Conservation (phyloP, 2,888 invertebrate species). For the Exocentrus adspersus region DNA sequence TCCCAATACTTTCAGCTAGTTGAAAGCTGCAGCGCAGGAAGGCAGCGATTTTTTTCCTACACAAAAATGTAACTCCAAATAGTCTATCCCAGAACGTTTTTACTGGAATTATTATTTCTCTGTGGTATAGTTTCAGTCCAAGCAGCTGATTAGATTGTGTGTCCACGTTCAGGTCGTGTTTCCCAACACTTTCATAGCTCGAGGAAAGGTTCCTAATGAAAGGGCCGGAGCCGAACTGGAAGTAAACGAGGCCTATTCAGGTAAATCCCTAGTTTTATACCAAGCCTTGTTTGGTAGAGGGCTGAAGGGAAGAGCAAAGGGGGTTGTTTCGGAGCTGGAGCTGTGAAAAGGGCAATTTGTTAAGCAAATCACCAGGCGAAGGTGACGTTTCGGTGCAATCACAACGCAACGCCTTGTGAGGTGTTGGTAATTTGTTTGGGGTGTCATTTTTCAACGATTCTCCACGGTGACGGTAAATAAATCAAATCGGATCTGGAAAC, state of each 20-base stretch:
- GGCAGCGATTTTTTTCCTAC: too few relatives aligned
- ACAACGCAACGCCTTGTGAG: neutral
- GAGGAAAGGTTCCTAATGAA: constrained; percentile 1
- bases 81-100: too few relatives aligned
- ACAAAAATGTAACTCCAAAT: too few relatives aligned
- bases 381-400: constrained; percentile 11
- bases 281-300: neutral
- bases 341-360: constrained; percentile 16
- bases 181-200: constrained; percentile 3
- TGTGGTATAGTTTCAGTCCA: too few relatives aligned
- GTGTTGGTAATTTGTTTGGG: constrained; percentile 18
- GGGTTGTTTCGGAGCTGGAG: constrained; percentile 11
- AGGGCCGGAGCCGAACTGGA: neutral
- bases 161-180: neutral
- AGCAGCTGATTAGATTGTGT: constrained; percentile 8
- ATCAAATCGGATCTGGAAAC: too few relatives aligned
- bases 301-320: too few relatives aligned
- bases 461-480: constrained; percentile 14
- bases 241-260: neutral
- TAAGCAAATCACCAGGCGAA: constrained; percentile 18
- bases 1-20: too few relatives aligned
- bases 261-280: neutral
- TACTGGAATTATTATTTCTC: too few relatives aligned
- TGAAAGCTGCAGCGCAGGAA: too few relatives aligned
- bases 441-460: constrained; percentile 17